A percentile compares a stretch with the other conserved stretches of the same genome.
Conservation (phyloP, 2,888 invertebrate species). For the Lutraria lutraria region DNA sequence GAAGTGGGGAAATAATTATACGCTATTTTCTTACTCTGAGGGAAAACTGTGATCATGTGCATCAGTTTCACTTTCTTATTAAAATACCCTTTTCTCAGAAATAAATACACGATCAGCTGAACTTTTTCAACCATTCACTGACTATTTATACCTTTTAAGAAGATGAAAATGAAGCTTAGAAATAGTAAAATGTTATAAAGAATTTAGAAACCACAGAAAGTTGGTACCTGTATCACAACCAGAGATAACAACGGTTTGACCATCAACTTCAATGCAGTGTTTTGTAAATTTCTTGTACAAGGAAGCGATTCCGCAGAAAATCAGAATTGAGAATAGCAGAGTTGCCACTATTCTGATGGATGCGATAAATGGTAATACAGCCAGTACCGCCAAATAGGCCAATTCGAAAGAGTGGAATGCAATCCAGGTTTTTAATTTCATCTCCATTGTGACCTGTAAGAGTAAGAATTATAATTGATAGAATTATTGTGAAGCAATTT, state of each 20-base stretch:
- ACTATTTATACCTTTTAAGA: too few species aligned
- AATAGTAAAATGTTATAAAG: too few species aligned
- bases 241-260: slow-evolving; percentile 79
- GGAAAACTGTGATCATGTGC: too few species aligned
- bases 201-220: background rate
- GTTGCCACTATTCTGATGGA: slow-evolving; percentile 69
- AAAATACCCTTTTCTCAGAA: too few species aligned
- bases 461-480: background rate
- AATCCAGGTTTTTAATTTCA: slow-evolving; percentile 67
- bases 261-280: slow-evolving; percentile 67
- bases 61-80: too few species aligned
- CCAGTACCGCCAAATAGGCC: slow-evolving; percentile 73
- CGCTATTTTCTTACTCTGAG: too few species aligned
- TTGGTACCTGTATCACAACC: slow-evolving; percentile 83
- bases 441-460: background rate
- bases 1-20: too few species aligned
- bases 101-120: too few species aligned
- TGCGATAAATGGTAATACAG: slow-evolving; percentile 78
- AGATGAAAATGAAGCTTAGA: too few species aligned
- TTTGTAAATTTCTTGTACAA: slow-evolving; percentile 60
- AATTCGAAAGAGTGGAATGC: slow-evolving; percentile 77
- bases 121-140: too few species aligned
- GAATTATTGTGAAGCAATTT: too few species aligned
- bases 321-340: slow-evolving; percentile 60
- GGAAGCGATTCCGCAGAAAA: slow-evolving; percentile 39